Conservation (phyloP, 1,140 invertebrate genomes). For the Luehdorfia chinensis region DNA sequence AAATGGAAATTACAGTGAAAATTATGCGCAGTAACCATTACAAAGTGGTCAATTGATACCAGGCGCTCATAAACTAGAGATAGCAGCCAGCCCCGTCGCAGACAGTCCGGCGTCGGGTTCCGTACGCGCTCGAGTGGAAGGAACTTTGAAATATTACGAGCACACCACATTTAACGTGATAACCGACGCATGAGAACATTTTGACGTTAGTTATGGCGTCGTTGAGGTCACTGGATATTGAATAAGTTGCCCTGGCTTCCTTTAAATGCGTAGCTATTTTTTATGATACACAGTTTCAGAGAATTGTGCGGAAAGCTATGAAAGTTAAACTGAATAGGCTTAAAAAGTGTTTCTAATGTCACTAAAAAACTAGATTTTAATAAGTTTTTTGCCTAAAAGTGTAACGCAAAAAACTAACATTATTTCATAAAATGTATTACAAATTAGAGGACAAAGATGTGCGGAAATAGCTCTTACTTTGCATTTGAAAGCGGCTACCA, state of each 20-base stretch:
- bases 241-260: background rate
- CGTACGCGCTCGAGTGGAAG: slow-evolving; percentile 17
- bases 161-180: slow-evolving; percentile 30
- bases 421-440: too few species aligned
- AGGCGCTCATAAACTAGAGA: slow-evolving; percentile 10
- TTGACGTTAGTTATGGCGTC: slow-evolving; percentile 17
- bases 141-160: slow-evolving; percentile 26
- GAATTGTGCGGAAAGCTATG: too few species aligned
- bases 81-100: slow-evolving; percentile 10
- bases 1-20: background rate
- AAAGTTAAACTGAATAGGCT: too few species aligned
- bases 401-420: too few species aligned
- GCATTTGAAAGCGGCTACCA: too few species aligned
- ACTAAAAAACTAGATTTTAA: too few species aligned
- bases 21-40: slow-evolving; percentile 10
- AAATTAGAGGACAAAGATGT: too few species aligned
- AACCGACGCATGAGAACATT: slow-evolving; percentile 23
- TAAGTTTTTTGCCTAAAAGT: too few species aligned
- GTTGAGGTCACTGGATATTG: slow-evolving; percentile 10
- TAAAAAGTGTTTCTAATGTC: too few species aligned
- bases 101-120: slow-evolving; percentile 21
- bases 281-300: too few species aligned
- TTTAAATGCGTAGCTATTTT: too few species aligned
- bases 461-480: too few species aligned
- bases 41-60: slow-evolving; percentile 4